These are phyloP conservation scores for Poecilia wingei DNA, from an alignment of 2,797 vertebrate species.

Conservation along the genomic window DNA sequence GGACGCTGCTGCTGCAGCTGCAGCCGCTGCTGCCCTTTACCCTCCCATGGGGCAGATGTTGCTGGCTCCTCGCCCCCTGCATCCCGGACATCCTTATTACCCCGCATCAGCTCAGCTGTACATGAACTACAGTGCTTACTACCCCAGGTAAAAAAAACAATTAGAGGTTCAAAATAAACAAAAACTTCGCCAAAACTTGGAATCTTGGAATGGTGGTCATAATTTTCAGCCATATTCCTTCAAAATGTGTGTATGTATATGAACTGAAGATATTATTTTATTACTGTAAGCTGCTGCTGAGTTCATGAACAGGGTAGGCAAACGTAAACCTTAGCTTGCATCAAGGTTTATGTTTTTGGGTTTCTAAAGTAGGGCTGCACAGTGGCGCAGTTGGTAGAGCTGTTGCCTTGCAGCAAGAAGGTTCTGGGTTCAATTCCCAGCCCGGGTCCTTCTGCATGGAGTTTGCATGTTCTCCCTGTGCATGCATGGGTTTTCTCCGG, in stretches of 20 bases:
- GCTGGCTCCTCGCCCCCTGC: conserved; percentile 84
- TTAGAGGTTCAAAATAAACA: background rate
- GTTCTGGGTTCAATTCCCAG: too few relatives aligned
- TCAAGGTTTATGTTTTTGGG: too few relatives aligned
- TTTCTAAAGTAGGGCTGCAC: too few relatives aligned
- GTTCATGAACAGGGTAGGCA: too few relatives aligned
- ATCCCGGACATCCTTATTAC: conserved; percentile 87
- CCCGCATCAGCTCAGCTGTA: conserved; percentile 90
- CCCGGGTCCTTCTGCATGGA: too few relatives aligned
- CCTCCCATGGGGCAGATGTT: conserved; percentile 87
- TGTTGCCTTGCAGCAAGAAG: too few relatives aligned
- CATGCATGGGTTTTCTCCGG: too few relatives aligned
- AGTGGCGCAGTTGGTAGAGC: too few relatives aligned
- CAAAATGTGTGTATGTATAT: background rate
- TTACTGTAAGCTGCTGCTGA: too few relatives aligned
- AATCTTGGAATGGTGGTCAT: background rate
- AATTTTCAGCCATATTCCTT: background rate
- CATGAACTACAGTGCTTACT: conserved; percentile 97
- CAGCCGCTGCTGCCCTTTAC: conserved; percentile 76
- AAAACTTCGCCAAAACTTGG: background rate
- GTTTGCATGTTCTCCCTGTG: too few relatives aligned
- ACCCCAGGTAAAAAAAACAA: conserved; percentile 87
- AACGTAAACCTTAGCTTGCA: too few relatives aligned
- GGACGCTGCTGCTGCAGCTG: conserved; percentile 82
- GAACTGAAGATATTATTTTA: too few relatives aligned